Conservation (phyloP, 2,797 vertebrate genomes). For the Coendou prehensilis region DNA sequence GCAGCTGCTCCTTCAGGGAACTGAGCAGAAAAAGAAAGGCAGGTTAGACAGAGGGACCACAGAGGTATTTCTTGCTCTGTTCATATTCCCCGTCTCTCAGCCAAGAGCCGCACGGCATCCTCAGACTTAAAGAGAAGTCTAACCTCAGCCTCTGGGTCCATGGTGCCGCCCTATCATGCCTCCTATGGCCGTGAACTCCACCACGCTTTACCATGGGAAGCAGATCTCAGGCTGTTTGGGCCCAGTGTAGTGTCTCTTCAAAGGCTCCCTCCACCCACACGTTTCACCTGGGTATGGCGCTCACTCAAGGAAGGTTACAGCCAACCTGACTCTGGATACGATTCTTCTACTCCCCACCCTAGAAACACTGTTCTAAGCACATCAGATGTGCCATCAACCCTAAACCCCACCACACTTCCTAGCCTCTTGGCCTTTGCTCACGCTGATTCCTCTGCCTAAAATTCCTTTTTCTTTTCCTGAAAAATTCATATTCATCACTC, state of each 20-base stretch:
- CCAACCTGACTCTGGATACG: neutral
- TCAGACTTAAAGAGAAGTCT: neutral
- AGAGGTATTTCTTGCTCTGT: neutral
- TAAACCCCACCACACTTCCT: neutral
- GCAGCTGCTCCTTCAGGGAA: constrained; percentile 86
- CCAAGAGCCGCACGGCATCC: neutral
- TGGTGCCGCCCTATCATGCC: neutral
- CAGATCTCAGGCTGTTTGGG: neutral
- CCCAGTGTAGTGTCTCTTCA: neutral
- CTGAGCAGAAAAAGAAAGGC: constrained; percentile 82
- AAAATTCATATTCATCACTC: neutral
- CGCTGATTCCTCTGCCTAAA: neutral
- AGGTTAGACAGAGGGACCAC: neutral
- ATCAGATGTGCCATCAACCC: neutral
- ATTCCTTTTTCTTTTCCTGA: neutral
- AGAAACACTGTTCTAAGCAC: neutral
- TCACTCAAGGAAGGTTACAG: neutral
- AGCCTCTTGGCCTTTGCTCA: neutral
- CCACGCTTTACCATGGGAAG: neutral
- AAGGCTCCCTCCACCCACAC: neutral
- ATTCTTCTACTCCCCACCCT: neutral
- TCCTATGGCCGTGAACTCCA: neutral
- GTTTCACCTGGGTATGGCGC: neutral
- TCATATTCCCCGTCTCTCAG: neutral
- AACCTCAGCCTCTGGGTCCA: neutral